A percentile compares a stretch with the other conserved stretches of the same genome.
Evolutionary conservation across 2,113 vertebrate genomes (phyloP).

Genomic region (Epinephelus fuscoguttatus): DNA sequence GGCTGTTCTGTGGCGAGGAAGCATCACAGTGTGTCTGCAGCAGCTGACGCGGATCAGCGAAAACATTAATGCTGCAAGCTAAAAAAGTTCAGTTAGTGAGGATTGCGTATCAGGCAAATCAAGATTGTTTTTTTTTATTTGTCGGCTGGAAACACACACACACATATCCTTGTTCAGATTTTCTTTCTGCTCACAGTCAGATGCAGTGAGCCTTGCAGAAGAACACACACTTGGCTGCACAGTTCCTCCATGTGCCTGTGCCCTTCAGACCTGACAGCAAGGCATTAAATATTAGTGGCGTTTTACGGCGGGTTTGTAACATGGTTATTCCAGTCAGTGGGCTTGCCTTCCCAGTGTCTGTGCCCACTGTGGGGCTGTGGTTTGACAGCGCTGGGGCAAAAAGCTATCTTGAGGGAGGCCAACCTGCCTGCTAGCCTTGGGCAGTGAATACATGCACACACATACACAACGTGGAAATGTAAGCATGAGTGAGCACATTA

Average conservation of each 20-base stretch:
- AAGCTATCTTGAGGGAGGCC: constrained; percentile 41
- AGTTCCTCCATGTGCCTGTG: constrained; percentile 55
- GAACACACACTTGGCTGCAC: constrained; percentile 65
- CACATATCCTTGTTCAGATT: constrained; percentile 26
- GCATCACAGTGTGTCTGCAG: constrained; percentile 31
- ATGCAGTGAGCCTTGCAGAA: constrained; percentile 47
- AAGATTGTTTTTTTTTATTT: constrained; percentile 24
- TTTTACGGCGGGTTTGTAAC: constrained; percentile 77
- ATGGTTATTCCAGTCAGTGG: constrained; percentile 76
- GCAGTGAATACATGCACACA: constrained; percentile 9
- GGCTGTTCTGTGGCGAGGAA: constrained; percentile 38
- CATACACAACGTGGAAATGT: constrained; percentile 8
- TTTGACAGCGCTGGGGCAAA: constrained; percentile 53
- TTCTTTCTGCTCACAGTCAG: constrained; percentile 39
- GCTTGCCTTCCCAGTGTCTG: constrained; percentile 48
- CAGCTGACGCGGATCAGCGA: constrained; percentile 29
- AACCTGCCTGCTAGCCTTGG: constrained; percentile 14
- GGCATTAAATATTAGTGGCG: constrained; percentile 77
- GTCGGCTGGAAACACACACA: constrained; percentile 25
- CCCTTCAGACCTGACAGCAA: constrained; percentile 75
- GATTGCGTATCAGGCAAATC: constrained; percentile 39
- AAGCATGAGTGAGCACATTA: constrained; percentile 15
- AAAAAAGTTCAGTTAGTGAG: constrained; percentile 17
- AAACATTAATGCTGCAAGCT: constrained; percentile 30
- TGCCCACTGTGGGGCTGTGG: constrained; percentile 49